Evolutionary conservation across 2,888 invertebrate species (phyloP), one percentile per base, ranked within the genome.

Genomic region (Drosophila fulvimacula): DNA sequence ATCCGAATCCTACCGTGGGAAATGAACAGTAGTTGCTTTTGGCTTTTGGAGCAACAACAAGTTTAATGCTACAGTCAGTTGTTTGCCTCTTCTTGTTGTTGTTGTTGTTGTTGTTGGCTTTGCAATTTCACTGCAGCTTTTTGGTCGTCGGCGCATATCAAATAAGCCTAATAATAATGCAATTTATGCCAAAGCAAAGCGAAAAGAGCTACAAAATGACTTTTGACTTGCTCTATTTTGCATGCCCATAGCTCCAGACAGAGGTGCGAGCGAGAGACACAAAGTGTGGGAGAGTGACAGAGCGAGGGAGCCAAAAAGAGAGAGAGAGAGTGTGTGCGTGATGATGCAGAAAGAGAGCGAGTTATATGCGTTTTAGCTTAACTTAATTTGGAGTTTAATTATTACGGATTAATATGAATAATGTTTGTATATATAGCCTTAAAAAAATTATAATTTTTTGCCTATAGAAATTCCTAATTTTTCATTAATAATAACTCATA

Each of bases 11-110:
- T 82, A 91, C 91, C 91, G 91, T 92, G 91, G 91, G 91, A 92
- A 92, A 91, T 91, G 91, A 90, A 91, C 91, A 92, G 91, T 92
- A 91, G 91, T 90, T 76, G 73, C 76, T 88, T 74, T 78, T 83
- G 74, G 68, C 82, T 83, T 84, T 82, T 88, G 71, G 71, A 84
- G 63, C 81, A 73, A 66, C 81, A 86, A 81, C 85, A 83, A 68
- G 76, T 76, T 85, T 82, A 72, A 73, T 81, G 78, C 72, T 68
- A 51, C 77, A 69, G 73, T 66, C 83, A 71, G 53, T 73, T 72
- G 63, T 53, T 66, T 69, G 60, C 21, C 13, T 13, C 2, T 39
- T 39, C 10, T 1, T 41, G 11, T 11, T 41, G 41, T 39, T 69
- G 49, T 36, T 69, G 58, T 56, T 79, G 72, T 68, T 81, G 61